Percentiles rank a stretch among this genome's conserved stretches.
phyloP scores from a whole-genome alignment of 2,797 vertebrate species.

The Momotus momota region DNA sequence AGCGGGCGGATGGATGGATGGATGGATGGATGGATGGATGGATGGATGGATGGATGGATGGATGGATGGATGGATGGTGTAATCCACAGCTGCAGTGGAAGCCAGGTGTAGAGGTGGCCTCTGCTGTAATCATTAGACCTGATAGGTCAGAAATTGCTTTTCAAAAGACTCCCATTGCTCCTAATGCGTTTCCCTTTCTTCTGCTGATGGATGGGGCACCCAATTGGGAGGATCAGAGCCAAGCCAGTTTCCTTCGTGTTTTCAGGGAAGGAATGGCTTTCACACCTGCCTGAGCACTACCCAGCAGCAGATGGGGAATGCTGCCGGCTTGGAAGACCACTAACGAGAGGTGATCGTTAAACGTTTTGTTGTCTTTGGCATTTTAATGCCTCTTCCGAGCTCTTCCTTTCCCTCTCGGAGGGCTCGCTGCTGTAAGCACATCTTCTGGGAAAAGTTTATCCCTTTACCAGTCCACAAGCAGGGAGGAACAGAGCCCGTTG shows the following conservation, averaged over 20 bases:
- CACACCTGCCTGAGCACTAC: constrained; percentile 12
- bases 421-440: not conserved
- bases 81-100: not conserved
- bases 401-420: not conserved
- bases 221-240: not conserved
- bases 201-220: constrained; percentile 16
- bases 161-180: not conserved
- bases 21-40: not conserved
- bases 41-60: not conserved
- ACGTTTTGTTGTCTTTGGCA: not conserved
- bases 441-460: not conserved
- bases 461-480: not conserved
- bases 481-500: not conserved
- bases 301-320: constrained; percentile 36
- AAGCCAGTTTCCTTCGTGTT: not conserved
- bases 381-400: not conserved
- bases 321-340: not conserved
- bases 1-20: not conserved
- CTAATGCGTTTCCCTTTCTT: constrained; percentile 49
- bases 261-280: not conserved
- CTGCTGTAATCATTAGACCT: not conserved
- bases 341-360: not conserved
- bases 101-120: not conserved
- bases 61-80: not conserved
- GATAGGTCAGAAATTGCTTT: not conserved